Percentiles rank a stretch among this genome's conserved stretches.
phyloP scores from a whole-genome alignment of 2,797 vertebrate genomes.

The Otus scops region DNA sequence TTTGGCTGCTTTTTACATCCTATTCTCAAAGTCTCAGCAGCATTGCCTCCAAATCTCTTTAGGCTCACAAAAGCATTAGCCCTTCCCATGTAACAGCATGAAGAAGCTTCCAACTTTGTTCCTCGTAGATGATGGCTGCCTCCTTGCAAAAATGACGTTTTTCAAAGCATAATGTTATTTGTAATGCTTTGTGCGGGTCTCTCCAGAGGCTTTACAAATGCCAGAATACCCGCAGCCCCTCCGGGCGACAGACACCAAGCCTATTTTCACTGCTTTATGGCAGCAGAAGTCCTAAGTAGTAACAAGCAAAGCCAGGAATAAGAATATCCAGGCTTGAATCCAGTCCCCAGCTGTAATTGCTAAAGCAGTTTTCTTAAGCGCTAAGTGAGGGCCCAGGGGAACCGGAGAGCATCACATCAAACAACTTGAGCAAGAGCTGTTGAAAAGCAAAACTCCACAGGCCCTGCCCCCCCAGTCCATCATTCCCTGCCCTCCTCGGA shows the following conservation, averaged over 20 bases:
- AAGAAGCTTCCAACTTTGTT: not conserved
- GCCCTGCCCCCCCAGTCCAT: no score
- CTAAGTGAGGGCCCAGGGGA: not conserved
- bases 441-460: not conserved
- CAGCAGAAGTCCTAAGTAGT: not conserved
- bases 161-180: not conserved
- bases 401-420: not conserved
- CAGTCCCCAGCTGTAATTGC: not conserved
- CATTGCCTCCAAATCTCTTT: not conserved
- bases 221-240: not conserved
- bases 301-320: not conserved
- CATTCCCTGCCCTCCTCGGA: no score
- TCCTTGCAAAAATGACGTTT: not conserved
- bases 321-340: not conserved
- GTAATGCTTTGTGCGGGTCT: not conserved
- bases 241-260: not conserved
- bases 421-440: not conserved
- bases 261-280: not conserved
- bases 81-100: not conserved
- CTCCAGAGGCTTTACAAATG: not conserved
- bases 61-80: not conserved
- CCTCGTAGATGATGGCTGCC: not conserved
- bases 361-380: not conserved
- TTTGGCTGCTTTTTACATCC: not conserved
- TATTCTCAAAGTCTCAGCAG: not conserved